Conservation (phyloP, 2,888 invertebrate species). For the Aphidius colemani region DNA sequence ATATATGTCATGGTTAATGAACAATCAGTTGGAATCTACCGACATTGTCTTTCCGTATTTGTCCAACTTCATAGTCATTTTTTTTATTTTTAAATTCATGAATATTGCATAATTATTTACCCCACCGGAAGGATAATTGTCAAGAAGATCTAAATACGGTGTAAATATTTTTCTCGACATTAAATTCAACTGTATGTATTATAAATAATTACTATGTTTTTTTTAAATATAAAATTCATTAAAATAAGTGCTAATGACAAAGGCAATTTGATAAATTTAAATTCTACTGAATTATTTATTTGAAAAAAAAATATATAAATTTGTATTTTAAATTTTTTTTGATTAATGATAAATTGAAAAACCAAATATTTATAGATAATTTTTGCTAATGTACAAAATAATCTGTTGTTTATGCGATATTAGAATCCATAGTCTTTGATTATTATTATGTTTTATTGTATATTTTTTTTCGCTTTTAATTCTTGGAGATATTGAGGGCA, state of each 20-base stretch:
- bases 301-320: too few species aligned
- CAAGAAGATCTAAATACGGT: constrained; percentile 56
- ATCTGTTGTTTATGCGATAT: constrained; percentile 1
- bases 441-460: not conserved
- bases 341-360: too few species aligned
- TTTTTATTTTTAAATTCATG: constrained; percentile 40
- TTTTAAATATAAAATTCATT: constrained; percentile 53
- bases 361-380: too few species aligned
- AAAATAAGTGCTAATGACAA: constrained; percentile 1
- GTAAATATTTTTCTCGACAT: constrained; percentile 19
- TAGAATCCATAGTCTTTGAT: too few species aligned
- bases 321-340: too few species aligned
- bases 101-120: constrained; percentile 60
- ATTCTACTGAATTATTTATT: too few species aligned
- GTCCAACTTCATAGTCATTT: constrained; percentile 47
- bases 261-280: too few species aligned
- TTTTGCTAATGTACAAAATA: too few species aligned
- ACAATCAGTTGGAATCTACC: constrained; percentile 56
- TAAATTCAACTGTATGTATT: constrained; percentile 35
- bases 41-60: constrained; percentile 26
- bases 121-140: constrained; percentile 60
- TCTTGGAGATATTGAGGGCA: not conserved
- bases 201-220: too few species aligned
- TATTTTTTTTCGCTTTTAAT: too few species aligned
- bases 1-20: constrained; percentile 56